phyloP scores from a whole-genome alignment of 2,888 invertebrate species.

The Endotricha flammealis region DNA sequence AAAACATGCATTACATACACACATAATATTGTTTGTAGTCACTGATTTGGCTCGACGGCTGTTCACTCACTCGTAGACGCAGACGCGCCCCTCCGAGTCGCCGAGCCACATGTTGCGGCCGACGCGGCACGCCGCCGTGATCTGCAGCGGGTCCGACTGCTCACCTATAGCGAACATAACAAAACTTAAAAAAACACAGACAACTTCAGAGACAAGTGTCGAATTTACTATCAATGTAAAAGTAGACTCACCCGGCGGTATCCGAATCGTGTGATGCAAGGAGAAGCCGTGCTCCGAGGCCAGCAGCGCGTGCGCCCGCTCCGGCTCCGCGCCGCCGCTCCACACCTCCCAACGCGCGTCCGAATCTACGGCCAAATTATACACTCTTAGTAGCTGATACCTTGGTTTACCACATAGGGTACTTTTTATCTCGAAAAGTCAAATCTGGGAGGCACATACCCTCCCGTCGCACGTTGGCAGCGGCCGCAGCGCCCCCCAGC shows the following conservation, averaged over 20 bases:
- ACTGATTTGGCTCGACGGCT: background rate
- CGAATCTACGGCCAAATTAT: too few species aligned
- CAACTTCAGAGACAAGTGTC: too few species aligned
- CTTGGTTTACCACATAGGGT: too few species aligned
- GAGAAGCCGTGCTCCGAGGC: slow-evolving; percentile 41
- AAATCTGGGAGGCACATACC: too few species aligned
- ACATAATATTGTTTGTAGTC: background rate
- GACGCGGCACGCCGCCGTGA: slow-evolving; percentile 86
- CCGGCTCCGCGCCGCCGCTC: slow-evolving; percentile 68
- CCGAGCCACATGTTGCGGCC: slow-evolving; percentile 92
- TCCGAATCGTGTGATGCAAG: slow-evolving; percentile 47
- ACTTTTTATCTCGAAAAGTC: too few species aligned
- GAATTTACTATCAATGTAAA: too few species aligned
- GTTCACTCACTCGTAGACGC: slow-evolving; percentile 83
- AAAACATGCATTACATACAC: background rate
- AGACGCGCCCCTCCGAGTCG: slow-evolving; percentile 90
- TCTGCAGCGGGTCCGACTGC: slow-evolving; percentile 77
- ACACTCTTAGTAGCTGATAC: too few species aligned
- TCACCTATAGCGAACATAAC: background rate
- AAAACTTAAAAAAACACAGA: background rate
- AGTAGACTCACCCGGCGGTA: slow-evolving; percentile 42
- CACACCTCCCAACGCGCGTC: slow-evolving; percentile 83
- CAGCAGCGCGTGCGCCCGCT: slow-evolving; percentile 70
- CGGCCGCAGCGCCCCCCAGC: slow-evolving; percentile 26
- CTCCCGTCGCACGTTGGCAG: slow-evolving; percentile 23